phyloP scores from a whole-genome alignment of 2,113 vertebrate genomes.

The Penelope pileata region DNA sequence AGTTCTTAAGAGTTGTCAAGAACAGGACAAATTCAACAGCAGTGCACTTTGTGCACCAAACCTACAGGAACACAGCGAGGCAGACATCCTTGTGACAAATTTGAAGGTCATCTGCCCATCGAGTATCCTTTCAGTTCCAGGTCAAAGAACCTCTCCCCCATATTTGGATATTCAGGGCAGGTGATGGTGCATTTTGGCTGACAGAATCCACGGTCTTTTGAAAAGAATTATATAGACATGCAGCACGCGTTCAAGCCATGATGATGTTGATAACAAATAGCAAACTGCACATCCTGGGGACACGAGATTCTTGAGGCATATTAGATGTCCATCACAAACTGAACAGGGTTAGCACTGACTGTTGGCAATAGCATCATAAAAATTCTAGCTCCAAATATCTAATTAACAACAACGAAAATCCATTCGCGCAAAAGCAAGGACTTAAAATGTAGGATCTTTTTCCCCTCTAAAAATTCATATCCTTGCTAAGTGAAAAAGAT shows the following conservation, averaged over 20 bases:
- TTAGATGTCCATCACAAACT: background rate
- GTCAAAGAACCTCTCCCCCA: background rate
- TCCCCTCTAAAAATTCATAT: background rate
- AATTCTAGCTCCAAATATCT: background rate
- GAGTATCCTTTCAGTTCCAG: background rate
- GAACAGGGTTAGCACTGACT: background rate
- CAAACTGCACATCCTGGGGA: background rate
- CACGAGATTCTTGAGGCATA: rapidly evolving
- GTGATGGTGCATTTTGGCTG: background rate
- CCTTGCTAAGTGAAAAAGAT: background rate
- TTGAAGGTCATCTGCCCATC: background rate
- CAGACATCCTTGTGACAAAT: background rate
- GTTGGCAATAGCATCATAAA: background rate
- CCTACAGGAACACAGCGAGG: background rate
- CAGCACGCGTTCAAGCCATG: background rate
- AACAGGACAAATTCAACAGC: background rate
- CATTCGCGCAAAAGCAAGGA: background rate
- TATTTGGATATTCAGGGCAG: background rate
- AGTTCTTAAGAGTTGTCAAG: background rate
- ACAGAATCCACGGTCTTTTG: background rate
- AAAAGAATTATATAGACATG: rapidly evolving
- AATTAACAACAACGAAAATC: background rate
- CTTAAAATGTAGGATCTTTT: background rate
- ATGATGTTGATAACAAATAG: background rate
- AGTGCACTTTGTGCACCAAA: background rate